Evolutionary conservation across 2,888 invertebrate species (phyloP).

Genomic region (Noctuana brunneofusca): DNA sequence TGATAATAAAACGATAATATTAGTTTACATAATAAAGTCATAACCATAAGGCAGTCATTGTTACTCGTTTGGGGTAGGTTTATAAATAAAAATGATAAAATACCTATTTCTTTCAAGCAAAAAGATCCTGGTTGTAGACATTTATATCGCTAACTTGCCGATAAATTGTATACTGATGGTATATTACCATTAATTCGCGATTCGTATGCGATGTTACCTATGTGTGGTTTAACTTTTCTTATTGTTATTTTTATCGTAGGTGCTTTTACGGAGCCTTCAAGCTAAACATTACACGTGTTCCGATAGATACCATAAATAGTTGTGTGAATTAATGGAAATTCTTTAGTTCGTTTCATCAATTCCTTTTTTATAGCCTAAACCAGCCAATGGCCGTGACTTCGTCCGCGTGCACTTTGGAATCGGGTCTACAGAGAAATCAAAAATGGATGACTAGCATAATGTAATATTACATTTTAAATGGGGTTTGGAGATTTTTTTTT

Average conservation of each 20-base stretch:
- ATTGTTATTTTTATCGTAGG: not conserved
- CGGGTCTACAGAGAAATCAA: too few relatives aligned
- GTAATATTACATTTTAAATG: too few relatives aligned
- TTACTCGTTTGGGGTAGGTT: not conserved
- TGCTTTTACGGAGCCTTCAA: not conserved
- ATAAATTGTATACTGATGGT: not conserved
- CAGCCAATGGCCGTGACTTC: too few relatives aligned
- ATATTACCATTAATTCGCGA: conserved; percentile 23
- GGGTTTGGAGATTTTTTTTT: too few relatives aligned
- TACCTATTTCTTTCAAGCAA: not conserved
- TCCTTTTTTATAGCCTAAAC: too few relatives aligned
- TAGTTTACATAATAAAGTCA: conserved; percentile 1
- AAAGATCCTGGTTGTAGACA: conserved; percentile 1
- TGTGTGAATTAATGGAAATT: not conserved
- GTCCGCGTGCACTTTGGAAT: too few relatives aligned
- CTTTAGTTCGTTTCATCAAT: not conserved
- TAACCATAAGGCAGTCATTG: not conserved
- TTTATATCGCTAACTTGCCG: conserved; percentile 1
- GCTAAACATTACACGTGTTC: not conserved
- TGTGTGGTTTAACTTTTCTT: conserved; percentile 2
- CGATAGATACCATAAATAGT: conserved; percentile 1
- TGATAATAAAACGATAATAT: not conserved
- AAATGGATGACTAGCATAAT: too few relatives aligned
- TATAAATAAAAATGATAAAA: not conserved
- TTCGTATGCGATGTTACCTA: conserved; percentile 20